Evolutionary conservation across 2,113 vertebrate genomes (phyloP).

Genomic region (Pterocles orientalis): DNA sequence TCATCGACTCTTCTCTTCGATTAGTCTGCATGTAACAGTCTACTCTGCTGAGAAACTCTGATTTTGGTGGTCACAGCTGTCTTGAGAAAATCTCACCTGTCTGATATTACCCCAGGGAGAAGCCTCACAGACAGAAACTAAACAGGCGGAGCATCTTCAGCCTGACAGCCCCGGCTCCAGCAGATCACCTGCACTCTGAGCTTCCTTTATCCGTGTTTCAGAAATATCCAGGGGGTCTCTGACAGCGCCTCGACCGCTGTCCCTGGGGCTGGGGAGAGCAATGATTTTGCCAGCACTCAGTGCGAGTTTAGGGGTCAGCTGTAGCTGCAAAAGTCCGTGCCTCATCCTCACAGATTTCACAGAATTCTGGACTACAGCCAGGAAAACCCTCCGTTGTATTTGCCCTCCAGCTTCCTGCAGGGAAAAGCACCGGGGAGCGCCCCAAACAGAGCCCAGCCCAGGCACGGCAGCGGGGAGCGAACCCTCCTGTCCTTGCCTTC

Average conservation of each 20-base stretch:
- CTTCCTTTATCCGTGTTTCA: fast-evolving
- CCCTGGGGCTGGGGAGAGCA: neutral
- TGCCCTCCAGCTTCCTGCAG: neutral
- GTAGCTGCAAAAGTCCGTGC: fast-evolving
- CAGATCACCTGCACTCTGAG: too few species aligned
- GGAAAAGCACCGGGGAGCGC: neutral
- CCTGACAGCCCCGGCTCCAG: neutral
- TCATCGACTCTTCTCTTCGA: neutral
- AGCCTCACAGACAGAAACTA: neutral
- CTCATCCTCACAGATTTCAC: fast-evolving
- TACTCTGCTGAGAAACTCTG: neutral
- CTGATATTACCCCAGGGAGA: neutral
- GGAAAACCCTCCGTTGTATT: fast-evolving
- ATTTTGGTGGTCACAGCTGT: neutral
- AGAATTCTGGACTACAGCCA: neutral
- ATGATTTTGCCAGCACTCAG: neutral
- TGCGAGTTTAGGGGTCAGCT: fast-evolving
- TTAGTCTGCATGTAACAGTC: neutral
- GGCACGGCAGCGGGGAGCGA: neutral
- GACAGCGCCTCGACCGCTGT: fast-evolving
- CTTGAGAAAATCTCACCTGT: neutral
- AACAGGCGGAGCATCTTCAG: neutral
- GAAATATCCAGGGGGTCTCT: fast-evolving
- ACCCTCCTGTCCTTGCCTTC: fast-evolving
- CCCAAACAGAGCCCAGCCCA: neutral